Percentiles rank a stretch among this genome's conserved stretches.
These are phyloP conservation scores for Xestia sexstrigata DNA, from an alignment of 2,888 invertebrate species.

Conservation along the genomic window DNA sequence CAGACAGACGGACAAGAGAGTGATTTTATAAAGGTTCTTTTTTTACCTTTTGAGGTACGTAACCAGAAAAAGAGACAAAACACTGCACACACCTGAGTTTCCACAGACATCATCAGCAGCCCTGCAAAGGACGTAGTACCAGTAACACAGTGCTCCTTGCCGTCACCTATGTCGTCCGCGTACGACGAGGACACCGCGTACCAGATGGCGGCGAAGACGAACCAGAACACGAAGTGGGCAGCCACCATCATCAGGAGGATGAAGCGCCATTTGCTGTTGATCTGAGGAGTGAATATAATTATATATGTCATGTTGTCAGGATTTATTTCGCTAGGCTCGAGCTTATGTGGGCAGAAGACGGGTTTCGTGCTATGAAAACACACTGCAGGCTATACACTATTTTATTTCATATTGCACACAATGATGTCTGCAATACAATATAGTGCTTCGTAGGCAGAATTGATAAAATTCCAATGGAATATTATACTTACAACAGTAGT, in stretches of 20 bases:
- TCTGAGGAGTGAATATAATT: constrained; percentile 74
- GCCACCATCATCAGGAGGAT: constrained; percentile 91
- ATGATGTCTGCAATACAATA: no score
- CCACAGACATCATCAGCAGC: constrained; percentile 95
- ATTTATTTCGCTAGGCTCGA: no score
- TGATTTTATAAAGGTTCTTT: no score
- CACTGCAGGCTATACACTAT: no score
- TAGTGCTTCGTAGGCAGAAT: no score
- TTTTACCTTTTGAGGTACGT: no score
- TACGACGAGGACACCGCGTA: constrained; percentile 93
- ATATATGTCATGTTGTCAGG: no score
- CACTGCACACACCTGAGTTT: constrained; percentile 92
- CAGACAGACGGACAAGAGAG: no score
- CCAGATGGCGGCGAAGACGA: constrained; percentile 95
- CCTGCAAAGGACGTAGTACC: constrained; percentile 92
- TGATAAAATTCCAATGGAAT: background rate
- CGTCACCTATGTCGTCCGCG: constrained; percentile 94
- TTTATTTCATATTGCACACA: no score
- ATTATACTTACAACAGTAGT: constrained; percentile 84
- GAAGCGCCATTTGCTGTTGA: constrained; percentile 94
- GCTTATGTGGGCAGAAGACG: no score
- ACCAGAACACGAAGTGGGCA: constrained; percentile 94
- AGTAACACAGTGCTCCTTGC: constrained; percentile 91
- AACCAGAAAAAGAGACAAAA: no score
- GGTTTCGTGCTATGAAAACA: no score